Conservation (phyloP, 1,140 invertebrate species). For the Halotydeus destructor region DNA sequence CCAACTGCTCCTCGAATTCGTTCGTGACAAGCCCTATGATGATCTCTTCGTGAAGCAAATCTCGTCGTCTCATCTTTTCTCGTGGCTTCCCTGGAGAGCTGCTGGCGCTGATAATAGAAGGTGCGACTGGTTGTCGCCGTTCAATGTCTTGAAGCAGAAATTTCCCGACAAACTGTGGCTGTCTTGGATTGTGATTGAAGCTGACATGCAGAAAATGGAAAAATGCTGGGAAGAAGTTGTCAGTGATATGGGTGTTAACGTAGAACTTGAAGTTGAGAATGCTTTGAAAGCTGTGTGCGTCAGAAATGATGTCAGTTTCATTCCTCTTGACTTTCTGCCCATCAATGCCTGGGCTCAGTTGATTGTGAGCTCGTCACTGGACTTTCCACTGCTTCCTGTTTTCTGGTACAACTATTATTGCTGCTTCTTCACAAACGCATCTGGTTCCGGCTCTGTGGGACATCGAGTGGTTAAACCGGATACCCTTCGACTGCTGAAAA, state of each 20-base stretch:
- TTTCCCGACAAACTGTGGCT: conserved; percentile 4
- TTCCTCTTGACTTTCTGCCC: conserved; percentile 8
- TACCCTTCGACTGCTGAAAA: neutral
- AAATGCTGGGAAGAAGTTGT: conserved; percentile 15
- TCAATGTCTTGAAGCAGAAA: conserved; percentile 9
- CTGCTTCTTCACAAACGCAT: conserved; percentile 7
- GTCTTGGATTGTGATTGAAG: conserved; percentile 2
- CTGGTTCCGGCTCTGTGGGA: conserved; percentile 8
- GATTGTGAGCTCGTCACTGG: neutral
- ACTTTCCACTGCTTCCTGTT: conserved; percentile 7
- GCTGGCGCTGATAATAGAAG: neutral
- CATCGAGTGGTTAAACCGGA: neutral
- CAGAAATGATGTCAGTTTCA: neutral
- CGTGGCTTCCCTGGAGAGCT: neutral
- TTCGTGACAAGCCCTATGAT: neutral
- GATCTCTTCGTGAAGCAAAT: neutral
- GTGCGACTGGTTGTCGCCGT: conserved; percentile 9
- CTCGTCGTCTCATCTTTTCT: neutral
- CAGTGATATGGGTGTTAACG: conserved; percentile 6
- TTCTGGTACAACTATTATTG: conserved; percentile 12
- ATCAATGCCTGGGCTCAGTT: conserved; percentile 12
- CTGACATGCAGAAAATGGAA: conserved; percentile 4
- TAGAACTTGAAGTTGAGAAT: conserved; percentile 2
- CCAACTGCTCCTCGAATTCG: neutral
- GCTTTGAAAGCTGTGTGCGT: conserved; percentile 3